Conservation (phyloP, 2,888 invertebrate genomes). For the Tolmerus cingulatus region DNA sequence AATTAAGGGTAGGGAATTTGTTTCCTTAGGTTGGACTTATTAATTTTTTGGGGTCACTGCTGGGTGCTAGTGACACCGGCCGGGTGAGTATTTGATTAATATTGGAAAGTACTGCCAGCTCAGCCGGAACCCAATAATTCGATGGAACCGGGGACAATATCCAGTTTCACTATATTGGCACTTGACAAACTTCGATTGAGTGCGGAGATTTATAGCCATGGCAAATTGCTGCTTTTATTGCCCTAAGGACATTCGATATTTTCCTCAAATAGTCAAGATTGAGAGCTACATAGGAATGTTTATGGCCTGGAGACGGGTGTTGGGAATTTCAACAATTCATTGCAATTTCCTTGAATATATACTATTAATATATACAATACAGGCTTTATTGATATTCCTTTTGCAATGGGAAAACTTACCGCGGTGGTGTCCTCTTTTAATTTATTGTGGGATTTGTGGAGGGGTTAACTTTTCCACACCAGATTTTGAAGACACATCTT, state of each 20-base stretch:
- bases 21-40: conserved; percentile 27
- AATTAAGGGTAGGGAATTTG: conserved; percentile 25
- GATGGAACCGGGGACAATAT: neutral
- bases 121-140: neutral
- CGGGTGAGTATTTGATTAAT: conserved; percentile 26
- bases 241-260: neutral
- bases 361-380: neutral
- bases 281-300: neutral
- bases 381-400: neutral
- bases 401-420: neutral
- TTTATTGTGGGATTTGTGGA: too few species aligned
- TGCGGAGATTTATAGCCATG: neutral
- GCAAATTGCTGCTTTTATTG: conserved; percentile 15
- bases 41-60: conserved; percentile 31
- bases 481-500: too few species aligned
- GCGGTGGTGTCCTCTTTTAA: too few species aligned
- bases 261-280: neutral
- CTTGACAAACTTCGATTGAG: conserved; percentile 5
- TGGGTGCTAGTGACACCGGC: conserved; percentile 8
- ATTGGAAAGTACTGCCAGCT: neutral
- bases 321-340: neutral
- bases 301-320: neutral
- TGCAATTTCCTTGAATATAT: neutral
- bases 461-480: too few species aligned
- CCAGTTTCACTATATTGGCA: neutral